Conservation (phyloP, 2,888 invertebrate genomes). For the Andrena minutula region DNA sequence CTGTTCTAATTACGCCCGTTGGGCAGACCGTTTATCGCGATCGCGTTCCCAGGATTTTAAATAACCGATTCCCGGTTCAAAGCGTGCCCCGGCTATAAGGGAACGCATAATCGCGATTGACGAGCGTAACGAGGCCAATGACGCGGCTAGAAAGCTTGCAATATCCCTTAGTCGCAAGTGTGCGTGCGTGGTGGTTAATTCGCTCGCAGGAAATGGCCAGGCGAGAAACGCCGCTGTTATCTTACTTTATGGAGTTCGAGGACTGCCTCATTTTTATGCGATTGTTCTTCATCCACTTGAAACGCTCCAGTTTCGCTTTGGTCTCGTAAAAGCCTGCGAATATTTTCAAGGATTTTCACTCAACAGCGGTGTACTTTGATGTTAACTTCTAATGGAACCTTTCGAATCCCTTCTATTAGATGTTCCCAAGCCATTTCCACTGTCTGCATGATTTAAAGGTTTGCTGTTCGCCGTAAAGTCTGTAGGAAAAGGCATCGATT, state of each 20-base stretch:
- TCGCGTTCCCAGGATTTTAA: slow-evolving; percentile 67
- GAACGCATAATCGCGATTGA: slow-evolving; percentile 41
- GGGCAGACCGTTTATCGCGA: slow-evolving; percentile 65
- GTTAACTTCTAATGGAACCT: not conserved
- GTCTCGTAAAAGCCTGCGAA: not conserved
- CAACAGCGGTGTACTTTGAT: not conserved
- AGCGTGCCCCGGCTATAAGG: slow-evolving; percentile 34
- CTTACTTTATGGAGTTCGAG: slow-evolving; percentile 14
- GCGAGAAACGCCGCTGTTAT: slow-evolving; percentile 25
- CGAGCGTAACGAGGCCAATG: slow-evolving; percentile 56
- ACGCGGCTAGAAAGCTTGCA: slow-evolving; percentile 34
- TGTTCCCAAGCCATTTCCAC: not conserved
- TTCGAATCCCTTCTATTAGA: not conserved
- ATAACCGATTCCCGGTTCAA: slow-evolving; percentile 54
- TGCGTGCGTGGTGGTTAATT: slow-evolving; percentile 9
- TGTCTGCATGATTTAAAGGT: not conserved
- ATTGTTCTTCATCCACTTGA: slow-evolving; percentile 4
- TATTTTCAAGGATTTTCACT: not conserved
- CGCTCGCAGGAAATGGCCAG: slow-evolving; percentile 5
- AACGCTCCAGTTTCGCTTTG: not conserved
- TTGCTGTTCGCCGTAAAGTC: not conserved
- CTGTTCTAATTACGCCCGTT: slow-evolving; percentile 75
- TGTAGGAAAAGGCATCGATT: not conserved
- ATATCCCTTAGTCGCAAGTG: slow-evolving; percentile 21
- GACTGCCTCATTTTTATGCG: slow-evolving; percentile 11